These are phyloP conservation scores for Picathartes gymnocephalus DNA, from an alignment of 2,113 vertebrate genomes.

Conservation along the genomic window DNA sequence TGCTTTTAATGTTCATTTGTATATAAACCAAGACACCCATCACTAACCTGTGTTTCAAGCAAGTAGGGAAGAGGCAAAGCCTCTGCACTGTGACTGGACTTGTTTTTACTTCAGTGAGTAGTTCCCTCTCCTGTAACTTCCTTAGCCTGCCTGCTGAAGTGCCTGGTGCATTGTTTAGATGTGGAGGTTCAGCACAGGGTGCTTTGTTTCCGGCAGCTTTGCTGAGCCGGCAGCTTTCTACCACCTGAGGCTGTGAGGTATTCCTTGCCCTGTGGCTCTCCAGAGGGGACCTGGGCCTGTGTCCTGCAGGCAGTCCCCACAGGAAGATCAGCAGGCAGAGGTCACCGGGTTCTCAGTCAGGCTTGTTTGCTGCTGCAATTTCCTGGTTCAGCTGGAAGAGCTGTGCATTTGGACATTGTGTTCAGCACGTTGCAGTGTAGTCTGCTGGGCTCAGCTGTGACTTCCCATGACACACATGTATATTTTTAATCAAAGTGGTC, in stretches of 20 bases:
- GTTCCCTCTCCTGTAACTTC: neutral
- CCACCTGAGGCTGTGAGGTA: neutral
- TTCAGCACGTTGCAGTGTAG: neutral
- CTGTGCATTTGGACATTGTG: neutral
- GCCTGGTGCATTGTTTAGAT: neutral
- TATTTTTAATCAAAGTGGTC: conserved; percentile 42
- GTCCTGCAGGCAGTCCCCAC: neutral
- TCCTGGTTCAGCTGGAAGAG: neutral
- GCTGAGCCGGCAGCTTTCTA: neutral
- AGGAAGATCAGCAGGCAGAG: conserved; percentile 16
- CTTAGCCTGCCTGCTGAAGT: neutral
- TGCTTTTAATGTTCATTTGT: neutral
- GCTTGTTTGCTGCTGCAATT: neutral
- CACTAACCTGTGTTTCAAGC: neutral
- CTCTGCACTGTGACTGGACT: neutral
- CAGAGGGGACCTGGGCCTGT: neutral
- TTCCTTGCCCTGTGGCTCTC: neutral
- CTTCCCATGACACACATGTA: neutral
- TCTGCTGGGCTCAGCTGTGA: conserved; percentile 5
- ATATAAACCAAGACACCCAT: neutral
- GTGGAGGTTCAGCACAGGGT: neutral
- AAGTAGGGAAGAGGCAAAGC: neutral
- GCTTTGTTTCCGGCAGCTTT: neutral
- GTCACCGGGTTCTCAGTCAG: neutral
- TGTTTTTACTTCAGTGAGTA: neutral